Conservation (phyloP, 2,888 invertebrate genomes). For the Drosophila merina region DNA sequence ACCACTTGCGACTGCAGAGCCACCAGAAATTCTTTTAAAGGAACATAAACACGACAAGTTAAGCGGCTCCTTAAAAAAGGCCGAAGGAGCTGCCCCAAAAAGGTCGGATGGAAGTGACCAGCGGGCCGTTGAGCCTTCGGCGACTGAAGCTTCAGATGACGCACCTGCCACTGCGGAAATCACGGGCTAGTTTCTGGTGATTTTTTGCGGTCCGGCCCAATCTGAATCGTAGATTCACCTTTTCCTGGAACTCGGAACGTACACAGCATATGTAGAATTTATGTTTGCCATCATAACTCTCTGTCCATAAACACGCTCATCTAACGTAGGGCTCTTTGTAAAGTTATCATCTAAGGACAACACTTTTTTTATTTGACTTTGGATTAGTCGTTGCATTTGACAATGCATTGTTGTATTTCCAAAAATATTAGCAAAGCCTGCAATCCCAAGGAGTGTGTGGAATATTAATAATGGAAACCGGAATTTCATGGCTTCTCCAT, state of each 20-base stretch:
- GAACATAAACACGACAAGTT: neutral
- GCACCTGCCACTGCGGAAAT: neutral
- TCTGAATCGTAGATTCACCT: neutral
- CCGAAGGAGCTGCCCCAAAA: no score
- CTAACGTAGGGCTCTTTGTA: no score
- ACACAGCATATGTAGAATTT: neutral
- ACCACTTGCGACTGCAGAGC: conserved; percentile 18
- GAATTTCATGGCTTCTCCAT: neutral
- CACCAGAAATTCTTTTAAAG: conserved; percentile 13
- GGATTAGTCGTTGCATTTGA: conserved; percentile 10
- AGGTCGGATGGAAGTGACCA: neutral
- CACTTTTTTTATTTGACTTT: neutral
- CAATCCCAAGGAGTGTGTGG: conserved; percentile 1
- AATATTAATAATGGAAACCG: neutral
- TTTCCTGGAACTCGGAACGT: neutral
- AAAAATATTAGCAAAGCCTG: conserved; percentile 11
- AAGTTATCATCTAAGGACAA: no score
- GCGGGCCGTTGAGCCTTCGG: neutral
- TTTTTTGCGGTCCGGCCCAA: conserved; percentile 12
- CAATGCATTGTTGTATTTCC: conserved; percentile 28
- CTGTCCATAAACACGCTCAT: neutral
- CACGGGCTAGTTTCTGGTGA: conserved; percentile 36
- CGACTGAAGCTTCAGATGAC: neutral
- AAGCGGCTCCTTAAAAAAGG: neutral
- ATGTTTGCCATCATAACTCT: neutral